Evolutionary conservation across 1,140 invertebrate species (phyloP), one percentile per base, ranked within the genome.

Genomic region (Aphelinus certus): DNA sequence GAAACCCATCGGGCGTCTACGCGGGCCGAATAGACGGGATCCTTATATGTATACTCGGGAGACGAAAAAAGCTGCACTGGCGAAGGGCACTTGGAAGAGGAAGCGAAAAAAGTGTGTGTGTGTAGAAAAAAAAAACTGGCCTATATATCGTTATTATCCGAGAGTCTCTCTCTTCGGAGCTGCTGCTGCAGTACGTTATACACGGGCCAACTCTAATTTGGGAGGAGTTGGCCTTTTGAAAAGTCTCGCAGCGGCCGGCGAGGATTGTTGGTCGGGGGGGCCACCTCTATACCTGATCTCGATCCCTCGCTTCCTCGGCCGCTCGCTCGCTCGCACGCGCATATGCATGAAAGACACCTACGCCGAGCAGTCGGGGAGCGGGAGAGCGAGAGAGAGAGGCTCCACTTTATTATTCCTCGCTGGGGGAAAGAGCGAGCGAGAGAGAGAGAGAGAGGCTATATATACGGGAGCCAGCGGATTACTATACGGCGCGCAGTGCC

Each of bases 181-280:
- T 26, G 26, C 26, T 26, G 26, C 26, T 26, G 26, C 26, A 26
- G 26, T 26, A 26, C 26, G 26, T 26, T 26, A 26, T 26, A 26
- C 26, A 26, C 26, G 26, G 26, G 26, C 42, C n/a, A 49, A 55
- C 51, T 75, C 69, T 70, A 75, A 75, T 75, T 75, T 75, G 58
- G 62, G 61, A 49, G 66, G 66, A 75, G 66, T 43, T 64, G 66
- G 73, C 65, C 72, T 73, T 73, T 61, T 68, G 63, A 46, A 68
- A n/a, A n/a, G 26, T 26, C 26, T 26, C 26, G 26, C 26, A 26
- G 65, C 56, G 47, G 47, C 60, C n/a, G 57, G 26, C 49, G 66
- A 62, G 56, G 58, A 74, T 72, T 64, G 63, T 57, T 66, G 26
- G 26, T 67, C 5, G 53, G 68, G 43, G 43, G 26, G 26, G 26